Evolutionary conservation across 2,113 vertebrate species (phyloP).

Genomic region (Accipiter cooperii): DNA sequence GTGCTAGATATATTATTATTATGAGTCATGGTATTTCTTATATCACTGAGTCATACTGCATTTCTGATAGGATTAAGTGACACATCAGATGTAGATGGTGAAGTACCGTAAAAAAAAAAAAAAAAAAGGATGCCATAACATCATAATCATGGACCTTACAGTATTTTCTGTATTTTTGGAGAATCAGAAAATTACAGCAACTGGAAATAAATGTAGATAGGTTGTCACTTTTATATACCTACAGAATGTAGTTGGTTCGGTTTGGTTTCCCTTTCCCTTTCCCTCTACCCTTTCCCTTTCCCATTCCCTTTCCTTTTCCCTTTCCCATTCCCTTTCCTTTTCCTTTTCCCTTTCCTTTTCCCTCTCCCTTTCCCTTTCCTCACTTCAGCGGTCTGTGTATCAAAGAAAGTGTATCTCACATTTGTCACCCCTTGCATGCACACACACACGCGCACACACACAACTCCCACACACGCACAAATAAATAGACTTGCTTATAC

Average conservation of each 20-base stretch:
- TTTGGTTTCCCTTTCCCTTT: background rate
- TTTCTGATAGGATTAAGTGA: background rate
- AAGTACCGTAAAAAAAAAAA: background rate
- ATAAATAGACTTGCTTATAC: conserved; percentile 63
- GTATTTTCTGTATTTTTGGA: background rate
- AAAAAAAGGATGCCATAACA: fast-evolving
- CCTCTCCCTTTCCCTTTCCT: background rate
- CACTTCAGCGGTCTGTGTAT: conserved; percentile 28
- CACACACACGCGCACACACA: background rate
- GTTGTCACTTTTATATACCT: background rate
- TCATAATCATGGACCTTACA: background rate
- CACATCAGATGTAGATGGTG: background rate
- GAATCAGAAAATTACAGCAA: background rate
- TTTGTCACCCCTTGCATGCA: background rate
- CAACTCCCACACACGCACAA: background rate
- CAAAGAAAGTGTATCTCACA: conserved; percentile 16
- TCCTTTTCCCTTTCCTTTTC: background rate
- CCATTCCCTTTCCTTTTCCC: too few relatives aligned
- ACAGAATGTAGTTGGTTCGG: background rate
- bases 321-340: background rate
- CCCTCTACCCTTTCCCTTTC: background rate
- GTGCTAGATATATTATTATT: background rate
- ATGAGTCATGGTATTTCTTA: background rate
- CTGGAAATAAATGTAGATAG: background rate
- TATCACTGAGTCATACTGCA: background rate